phyloP scores from a whole-genome alignment of 2,888 invertebrate species.

The Nephrotoma appendiculata region DNA sequence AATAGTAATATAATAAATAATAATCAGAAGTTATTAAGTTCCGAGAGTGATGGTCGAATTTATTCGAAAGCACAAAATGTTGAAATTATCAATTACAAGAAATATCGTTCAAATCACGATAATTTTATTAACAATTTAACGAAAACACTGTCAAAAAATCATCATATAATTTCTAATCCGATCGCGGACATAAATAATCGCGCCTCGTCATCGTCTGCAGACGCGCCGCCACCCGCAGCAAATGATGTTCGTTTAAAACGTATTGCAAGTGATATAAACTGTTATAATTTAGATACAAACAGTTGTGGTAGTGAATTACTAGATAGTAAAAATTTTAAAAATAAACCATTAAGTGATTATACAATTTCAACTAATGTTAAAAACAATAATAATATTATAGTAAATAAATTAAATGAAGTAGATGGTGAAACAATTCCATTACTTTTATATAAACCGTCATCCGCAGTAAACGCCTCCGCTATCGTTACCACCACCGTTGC shows the following conservation, averaged over 20 bases:
- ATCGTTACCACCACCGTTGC: not conserved
- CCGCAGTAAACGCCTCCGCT: not conserved
- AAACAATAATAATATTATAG: not conserved
- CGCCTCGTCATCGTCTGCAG: not conserved
- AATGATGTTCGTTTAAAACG: not conserved
- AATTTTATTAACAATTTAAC: not conserved
- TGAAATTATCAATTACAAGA: not conserved
- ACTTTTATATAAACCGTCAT: not conserved
- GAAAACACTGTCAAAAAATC: not conserved
- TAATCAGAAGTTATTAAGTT: not conserved
- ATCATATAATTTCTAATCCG: not conserved
- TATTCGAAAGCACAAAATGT: not conserved
- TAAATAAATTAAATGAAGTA: not conserved
- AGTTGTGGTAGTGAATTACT: not conserved
- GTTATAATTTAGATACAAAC: not conserved
- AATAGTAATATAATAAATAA: not conserved
- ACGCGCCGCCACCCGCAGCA: not conserved
- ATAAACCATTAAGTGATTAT: constrained; percentile 2
- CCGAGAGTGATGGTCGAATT: constrained; percentile 3
- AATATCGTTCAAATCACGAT: constrained; percentile 3
- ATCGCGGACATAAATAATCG: not conserved
- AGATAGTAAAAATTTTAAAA: not conserved
- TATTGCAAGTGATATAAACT: not conserved
- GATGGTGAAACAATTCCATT: constrained; percentile 1
- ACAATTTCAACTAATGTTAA: not conserved